phyloP scores from a whole-genome alignment of 2,797 vertebrate genomes.

The Rachycentron canadum region DNA sequence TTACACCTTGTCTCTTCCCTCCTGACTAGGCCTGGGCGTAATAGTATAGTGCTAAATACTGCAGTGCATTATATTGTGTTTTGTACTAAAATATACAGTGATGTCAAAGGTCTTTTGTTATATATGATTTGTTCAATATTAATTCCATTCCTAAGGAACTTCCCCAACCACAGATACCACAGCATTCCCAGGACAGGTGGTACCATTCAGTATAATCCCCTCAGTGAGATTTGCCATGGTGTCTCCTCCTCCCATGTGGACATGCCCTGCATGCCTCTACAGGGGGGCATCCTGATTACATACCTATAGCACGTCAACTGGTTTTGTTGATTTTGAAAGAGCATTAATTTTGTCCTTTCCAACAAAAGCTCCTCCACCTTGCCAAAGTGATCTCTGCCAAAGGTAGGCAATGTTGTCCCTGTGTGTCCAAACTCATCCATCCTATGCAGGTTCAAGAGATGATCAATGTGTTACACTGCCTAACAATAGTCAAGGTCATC shows the following conservation, averaged over 20 bases:
- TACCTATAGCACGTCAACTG: not conserved
- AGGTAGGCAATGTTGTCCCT: not conserved
- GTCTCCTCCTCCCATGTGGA: not conserved
- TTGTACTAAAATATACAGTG: not conserved
- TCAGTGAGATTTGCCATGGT: not conserved
- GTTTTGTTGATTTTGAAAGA: slow-evolving; percentile 8
- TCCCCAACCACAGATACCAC: not conserved
- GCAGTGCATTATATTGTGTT: no score
- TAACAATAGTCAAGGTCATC: not conserved
- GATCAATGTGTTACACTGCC: no score
- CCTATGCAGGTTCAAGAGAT: not conserved
- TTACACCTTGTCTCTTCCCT: not conserved
- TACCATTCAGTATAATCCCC: not conserved
- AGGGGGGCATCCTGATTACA: not conserved
- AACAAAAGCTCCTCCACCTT: not conserved
- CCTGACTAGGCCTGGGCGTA: not conserved
- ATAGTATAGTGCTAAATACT: not conserved
- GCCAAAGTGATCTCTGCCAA: not conserved
- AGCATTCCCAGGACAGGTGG: slow-evolving; percentile 1
- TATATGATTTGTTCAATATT: not conserved
- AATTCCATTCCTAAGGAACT: not conserved
- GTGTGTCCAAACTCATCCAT: not conserved
- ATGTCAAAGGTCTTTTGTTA: not conserved
- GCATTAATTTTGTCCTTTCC: not conserved
- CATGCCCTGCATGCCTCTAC: not conserved